A percentile compares a stretch with the other conserved stretches of the same genome.
These are phyloP conservation scores for Dryobota labecula DNA, from an alignment of 2,888 invertebrate species.

Conservation along the genomic window DNA sequence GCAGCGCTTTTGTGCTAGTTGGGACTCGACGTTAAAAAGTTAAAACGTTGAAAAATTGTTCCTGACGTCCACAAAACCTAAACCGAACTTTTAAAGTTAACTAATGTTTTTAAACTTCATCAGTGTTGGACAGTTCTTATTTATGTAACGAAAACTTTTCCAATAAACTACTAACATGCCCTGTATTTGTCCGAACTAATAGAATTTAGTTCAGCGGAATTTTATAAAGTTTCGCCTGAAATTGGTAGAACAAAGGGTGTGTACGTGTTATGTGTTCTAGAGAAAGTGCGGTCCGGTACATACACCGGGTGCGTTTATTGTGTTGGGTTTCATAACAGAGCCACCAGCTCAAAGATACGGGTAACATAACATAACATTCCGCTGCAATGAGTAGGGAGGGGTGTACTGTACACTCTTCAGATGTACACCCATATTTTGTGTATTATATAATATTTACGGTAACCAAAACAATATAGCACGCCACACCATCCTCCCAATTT, in stretches of 20 bases:
- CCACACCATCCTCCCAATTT: no score
- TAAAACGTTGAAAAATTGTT: no score
- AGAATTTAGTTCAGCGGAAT: constrained; percentile 45
- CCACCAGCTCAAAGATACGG: no score
- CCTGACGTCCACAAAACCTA: not conserved
- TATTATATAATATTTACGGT: no score
- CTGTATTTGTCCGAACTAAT: constrained; percentile 47
- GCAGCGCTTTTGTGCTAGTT: no score
- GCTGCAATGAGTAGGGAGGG: no score
- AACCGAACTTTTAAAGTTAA: constrained; percentile 37
- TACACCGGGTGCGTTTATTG: not conserved
- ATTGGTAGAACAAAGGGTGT: constrained; percentile 32
- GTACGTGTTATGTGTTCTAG: not conserved
- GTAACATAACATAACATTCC: no score
- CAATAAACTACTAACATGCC: constrained; percentile 57
- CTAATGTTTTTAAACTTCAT: constrained; percentile 59
- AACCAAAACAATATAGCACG: no score
- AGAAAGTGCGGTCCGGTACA: not conserved
- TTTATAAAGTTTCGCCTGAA: constrained; percentile 37
- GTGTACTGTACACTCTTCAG: no score
- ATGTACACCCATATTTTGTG: no score
- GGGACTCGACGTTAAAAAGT: no score
- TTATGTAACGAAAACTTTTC: constrained; percentile 58
- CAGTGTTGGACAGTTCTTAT: constrained; percentile 63
- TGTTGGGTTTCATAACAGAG: no score